Base-by-base conservation (phyloP, 2,797 vertebrate genomes). In the Cirrhinus mrigala region DNA sequence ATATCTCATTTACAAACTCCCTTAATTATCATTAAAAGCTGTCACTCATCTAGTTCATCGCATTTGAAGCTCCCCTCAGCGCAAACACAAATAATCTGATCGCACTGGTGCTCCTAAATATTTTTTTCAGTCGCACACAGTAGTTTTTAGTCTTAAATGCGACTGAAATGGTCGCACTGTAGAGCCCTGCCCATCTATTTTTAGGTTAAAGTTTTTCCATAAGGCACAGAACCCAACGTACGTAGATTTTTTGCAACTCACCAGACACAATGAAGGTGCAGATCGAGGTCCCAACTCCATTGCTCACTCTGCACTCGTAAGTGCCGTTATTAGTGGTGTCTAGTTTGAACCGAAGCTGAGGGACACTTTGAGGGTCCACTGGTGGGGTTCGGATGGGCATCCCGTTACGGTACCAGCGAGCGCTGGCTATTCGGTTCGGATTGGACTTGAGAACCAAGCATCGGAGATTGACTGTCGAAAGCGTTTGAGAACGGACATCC, bases 261-360 rank as follows among this genome's bases (percentile, higher is more conserved):
- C 98, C 97, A 20, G 98, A 97, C 79, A 99, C 96, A 83, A 96
- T 96, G 90, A 98, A 99, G 82, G 94, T 94, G 92, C 98, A 99
- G 44, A 91, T 50, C 0, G 97, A 97, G 1, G 94, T 95, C 4
- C 98, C 98, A 20, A 96, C 97, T 0, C 94, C 96, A 0, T 98
- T 99, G 93, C 94, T 97, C 91, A 99, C 93, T 92, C 94, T 94
- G 90, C 98, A 99, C 89, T 97, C 97, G 0, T 99, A 99, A 37
- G 90, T 95, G 70, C 98, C 98, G 0, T 97, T 98, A 90, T 94
- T 98, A 87, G 92, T 94, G 7, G 94, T 94, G 33, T 95, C 96
- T 85, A 99, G 92, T 78, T 97, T 96, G 86, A 99, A 96, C 90
- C 94, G 96, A 44, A 96, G 92, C 91, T 98, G 97, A 0, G 97